Percentiles rank a stretch among this genome's conserved stretches.
Evolutionary conservation across 2,797 vertebrate genomes (phyloP).

Genomic region (Centroberyx gerrardi): DNA sequence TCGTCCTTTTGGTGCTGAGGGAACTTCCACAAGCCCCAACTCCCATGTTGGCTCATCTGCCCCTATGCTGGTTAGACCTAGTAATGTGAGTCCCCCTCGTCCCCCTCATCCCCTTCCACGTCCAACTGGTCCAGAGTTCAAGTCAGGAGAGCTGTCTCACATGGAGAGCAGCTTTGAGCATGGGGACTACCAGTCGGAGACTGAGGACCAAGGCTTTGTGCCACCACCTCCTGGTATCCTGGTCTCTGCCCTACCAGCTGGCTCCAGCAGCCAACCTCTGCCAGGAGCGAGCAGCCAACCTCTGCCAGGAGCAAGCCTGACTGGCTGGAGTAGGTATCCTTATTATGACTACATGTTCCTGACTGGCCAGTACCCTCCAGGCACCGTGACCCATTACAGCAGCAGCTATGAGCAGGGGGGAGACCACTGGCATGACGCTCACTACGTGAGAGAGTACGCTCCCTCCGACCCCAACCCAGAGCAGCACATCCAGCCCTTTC

Average conservation of each 20-base stretch:
- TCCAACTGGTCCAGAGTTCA: not conserved
- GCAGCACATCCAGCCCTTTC: not conserved
- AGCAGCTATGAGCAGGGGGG: slow-evolving; percentile 37
- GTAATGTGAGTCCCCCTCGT: too few species aligned
- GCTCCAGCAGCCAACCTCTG: not conserved
- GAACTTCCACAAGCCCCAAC: too few species aligned
- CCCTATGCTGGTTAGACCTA: too few species aligned
- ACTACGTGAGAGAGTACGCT: not conserved
- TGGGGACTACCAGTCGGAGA: slow-evolving; percentile 41
- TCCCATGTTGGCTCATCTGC: too few species aligned
- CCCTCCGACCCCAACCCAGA: not conserved
- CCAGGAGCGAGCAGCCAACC: not conserved
- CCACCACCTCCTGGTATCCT: not conserved
- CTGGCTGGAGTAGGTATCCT: not conserved
- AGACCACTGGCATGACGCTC: slow-evolving; percentile 6
- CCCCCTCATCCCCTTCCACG: not conserved
- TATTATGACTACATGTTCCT: slow-evolving; percentile 6
- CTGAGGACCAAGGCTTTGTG: not conserved
- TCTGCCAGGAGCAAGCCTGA: accelerated
- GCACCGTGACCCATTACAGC: slow-evolving; percentile 1
- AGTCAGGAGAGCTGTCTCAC: slow-evolving; percentile 24
- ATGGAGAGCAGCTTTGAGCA: slow-evolving; percentile 6
- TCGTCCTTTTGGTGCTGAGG: too few species aligned
- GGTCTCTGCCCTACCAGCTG: not conserved
- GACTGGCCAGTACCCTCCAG: slow-evolving; percentile 5